Base-by-base conservation (phyloP, 2,113 vertebrate genomes). In the Damaliscus lunatus region DNA sequence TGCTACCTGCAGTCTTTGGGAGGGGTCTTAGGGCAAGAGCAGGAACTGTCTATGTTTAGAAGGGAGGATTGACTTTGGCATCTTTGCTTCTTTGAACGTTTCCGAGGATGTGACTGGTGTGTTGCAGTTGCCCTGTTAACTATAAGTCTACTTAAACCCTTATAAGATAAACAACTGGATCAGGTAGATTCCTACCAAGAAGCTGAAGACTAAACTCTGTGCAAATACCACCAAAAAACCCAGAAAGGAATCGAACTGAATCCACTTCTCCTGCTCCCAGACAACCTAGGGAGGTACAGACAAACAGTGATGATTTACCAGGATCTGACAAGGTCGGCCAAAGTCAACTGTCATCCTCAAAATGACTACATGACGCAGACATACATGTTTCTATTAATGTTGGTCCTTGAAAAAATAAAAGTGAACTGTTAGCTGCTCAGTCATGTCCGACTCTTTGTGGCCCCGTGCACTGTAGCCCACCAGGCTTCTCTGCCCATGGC, bases 391-490 rank as follows among this genome's bases (percentile, higher is more conserved):
- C 33, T 48, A 40, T 74, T 36, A 33, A 53, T 0, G 4, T 80
- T 64, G 36, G 12, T 57, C 60, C 55, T 94, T 71, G 64, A 21
- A 21, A 36, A 71, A 71, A 19, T 10, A n/a, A 67, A 67, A 71
- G 8, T 71, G 64, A 71, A 36, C 3, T 36, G 64, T 71, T 36
- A 36, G 64, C 64, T 71, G 21, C 11, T 74, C 67, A 13, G 21
- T 25, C 5, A 0, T 40, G 36, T 40, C 36, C 1, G 12, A 6
- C 36, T 40, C 67, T 36, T 74, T 74, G 36, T 0, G 0, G 21
- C 67, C 21, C 36, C 11, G 0, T 74, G 36, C 36, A 40, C 36
- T 74, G 67, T 74, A 74, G 67, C 67, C 67, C 21, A 11, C 36
- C 36, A 40, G 67, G 67, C 67, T 40, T 25, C 36, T 40, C 67